Percentiles rank a stretch among this genome's conserved stretches.
phyloP scores from a whole-genome alignment of 2,113 vertebrate species.

The Girardinichthys multiradiatus region DNA sequence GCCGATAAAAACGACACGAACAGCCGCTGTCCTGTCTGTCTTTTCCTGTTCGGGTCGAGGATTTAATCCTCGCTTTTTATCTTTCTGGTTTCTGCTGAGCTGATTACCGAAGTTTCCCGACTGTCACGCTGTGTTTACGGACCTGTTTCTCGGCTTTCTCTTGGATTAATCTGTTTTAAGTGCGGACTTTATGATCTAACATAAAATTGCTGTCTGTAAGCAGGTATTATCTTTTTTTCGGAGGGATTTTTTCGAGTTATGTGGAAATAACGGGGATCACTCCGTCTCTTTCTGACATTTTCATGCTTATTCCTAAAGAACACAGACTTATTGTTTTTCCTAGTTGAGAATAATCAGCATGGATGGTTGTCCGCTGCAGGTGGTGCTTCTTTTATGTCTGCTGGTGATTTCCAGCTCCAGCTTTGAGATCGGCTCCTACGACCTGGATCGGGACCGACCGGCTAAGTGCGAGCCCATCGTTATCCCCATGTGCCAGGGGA shows the following conservation, averaged over 20 bases:
- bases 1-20: not conserved
- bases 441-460: conserved; percentile 88
- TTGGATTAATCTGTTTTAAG: conserved; percentile 37
- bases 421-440: conserved; percentile 89
- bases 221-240: not conserved
- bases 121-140: conserved; percentile 47
- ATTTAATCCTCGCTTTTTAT: conserved; percentile 25
- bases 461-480: conserved; percentile 91
- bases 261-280: conserved; percentile 56
- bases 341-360: conserved; percentile 53
- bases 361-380: conserved; percentile 72
- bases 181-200: not conserved
- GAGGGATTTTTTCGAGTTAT: conserved; percentile 20
- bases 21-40: not conserved
- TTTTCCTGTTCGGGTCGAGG: conserved; percentile 8
- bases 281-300: conserved; percentile 21
- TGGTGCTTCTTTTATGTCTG: conserved; percentile 79
- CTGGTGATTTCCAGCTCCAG: conserved; percentile 80
- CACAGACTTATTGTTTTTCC: conserved; percentile 12
- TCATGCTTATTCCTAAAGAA: conserved; percentile 24
- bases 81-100: conserved; percentile 5
- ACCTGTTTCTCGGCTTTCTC: conserved; percentile 9
- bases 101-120: conserved; percentile 54
- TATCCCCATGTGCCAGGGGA: conserved; percentile 97
- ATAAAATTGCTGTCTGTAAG: not conserved